Evolutionary conservation across 1,140 invertebrate species (phyloP), one percentile per base, ranked within the genome.

Genomic region (Battus philenor): DNA sequence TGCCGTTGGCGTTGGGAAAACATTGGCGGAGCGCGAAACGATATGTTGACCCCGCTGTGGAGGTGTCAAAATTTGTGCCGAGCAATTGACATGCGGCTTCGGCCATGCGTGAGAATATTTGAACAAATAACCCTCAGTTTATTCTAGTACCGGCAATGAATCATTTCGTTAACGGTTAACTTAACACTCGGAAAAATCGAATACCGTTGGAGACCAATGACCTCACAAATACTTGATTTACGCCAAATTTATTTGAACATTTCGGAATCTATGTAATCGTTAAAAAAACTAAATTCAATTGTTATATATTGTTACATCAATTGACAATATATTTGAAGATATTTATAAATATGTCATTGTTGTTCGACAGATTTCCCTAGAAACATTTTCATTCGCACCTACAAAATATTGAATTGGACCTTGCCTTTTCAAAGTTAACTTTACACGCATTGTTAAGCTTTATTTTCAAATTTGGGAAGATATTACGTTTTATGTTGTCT

Each of bases 51-150:
- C 76, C 60, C 61, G 39, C 43, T 44, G 54, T 55, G 34, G 62
- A 79, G 71, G 71, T 83, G 79, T 80, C 76, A 71, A 74, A 76
- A 68, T 54, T 62, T 59, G 50, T 62, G 61, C 59, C 56, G 47
- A 63, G 61, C 68, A 72, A 79, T 75, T 77, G 72, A 75, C 74
- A 69, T 68, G 59, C 48, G 55, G 54, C 51, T 59, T 51, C 36
- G 45, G 56, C 65, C 63, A 66, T 70, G 72, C 74, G 79, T 83
- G 79, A 77, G 79, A 83, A 83, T 71, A 73, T 80, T 67, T 77
- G 64, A 68, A 81, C 72, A 80, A 78, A 80, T 73, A 77, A 56
- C 61, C 61, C 60, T 59, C 50, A 67, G 76, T 77, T 76, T 79
- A 66, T 79, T 71, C 69, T 77, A 75, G 69, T 63, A 57, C 62